Conservation (phyloP, 2,888 invertebrate genomes). For the Drepana falcataria region DNA sequence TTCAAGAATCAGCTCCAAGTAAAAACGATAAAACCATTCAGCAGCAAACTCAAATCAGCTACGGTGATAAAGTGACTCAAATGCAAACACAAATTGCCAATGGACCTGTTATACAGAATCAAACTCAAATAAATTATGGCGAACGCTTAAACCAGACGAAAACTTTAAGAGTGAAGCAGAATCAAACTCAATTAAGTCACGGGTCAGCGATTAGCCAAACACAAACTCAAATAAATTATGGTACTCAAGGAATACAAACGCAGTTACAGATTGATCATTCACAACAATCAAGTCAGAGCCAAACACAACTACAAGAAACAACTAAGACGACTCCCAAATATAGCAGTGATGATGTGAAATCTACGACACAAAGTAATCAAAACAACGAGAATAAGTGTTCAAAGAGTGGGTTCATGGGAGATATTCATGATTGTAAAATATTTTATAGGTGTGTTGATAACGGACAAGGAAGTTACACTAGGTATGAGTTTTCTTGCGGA, state of each 20-base stretch:
- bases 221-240: constrained; percentile 44
- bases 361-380: constrained; percentile 4
- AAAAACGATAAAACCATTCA: constrained; percentile 22
- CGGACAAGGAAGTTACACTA: constrained; percentile 61
- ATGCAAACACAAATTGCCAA: constrained; percentile 44
- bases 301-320: constrained; percentile 32
- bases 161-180: constrained; percentile 26
- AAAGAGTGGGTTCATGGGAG: constrained; percentile 80
- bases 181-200: constrained; percentile 42
- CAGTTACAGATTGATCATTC: constrained; percentile 49
- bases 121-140: constrained; percentile 45
- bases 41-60: constrained; percentile 40
- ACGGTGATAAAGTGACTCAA: constrained; percentile 38
- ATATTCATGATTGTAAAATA: constrained; percentile 78
- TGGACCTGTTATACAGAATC: constrained; percentile 36
- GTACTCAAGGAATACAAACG: constrained; percentile 39
- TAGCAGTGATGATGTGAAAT: constrained; percentile 7
- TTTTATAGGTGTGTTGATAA: constrained; percentile 83
- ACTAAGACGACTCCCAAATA: constrained; percentile 19
- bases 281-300: constrained; percentile 42
- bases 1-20: constrained; percentile 8
- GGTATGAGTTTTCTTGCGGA: constrained; percentile 78
- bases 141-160: constrained; percentile 20
- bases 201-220: constrained; percentile 41
- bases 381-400: constrained; percentile 21